Percentiles rank a stretch among this genome's conserved stretches.
Evolutionary conservation across 2,113 vertebrate species (phyloP).

Genomic region (Stictonetta naevosa): DNA sequence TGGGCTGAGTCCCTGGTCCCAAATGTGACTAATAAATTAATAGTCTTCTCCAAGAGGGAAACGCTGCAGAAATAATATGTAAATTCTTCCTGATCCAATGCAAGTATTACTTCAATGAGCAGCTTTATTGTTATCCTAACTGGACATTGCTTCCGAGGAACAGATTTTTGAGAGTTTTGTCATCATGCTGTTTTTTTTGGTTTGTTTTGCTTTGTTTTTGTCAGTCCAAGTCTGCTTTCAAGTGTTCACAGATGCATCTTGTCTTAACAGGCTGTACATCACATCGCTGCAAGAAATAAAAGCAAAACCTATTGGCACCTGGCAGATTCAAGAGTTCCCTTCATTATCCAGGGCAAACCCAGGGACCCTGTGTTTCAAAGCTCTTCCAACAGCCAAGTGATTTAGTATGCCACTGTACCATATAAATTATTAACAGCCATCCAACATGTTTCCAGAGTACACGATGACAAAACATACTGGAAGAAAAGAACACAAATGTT

Average conservation of each 20-base stretch:
- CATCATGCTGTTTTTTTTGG: neutral
- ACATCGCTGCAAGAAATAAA: neutral
- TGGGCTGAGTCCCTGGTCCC: neutral
- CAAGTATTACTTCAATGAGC: neutral
- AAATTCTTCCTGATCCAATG: neutral
- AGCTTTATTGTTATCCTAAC: neutral
- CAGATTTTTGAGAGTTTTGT: neutral
- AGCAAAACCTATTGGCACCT: neutral
- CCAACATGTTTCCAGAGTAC: constrained; percentile 6
- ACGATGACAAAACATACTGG: neutral
- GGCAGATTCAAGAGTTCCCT: neutral
- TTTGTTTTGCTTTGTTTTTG: neutral
- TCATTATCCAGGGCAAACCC: neutral
- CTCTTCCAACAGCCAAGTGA: neutral
- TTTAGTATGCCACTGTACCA: neutral
- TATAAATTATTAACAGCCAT: constrained; percentile 42
- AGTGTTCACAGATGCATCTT: neutral
- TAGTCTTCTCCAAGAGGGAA: neutral
- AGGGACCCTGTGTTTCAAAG: neutral
- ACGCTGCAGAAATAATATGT: neutral
- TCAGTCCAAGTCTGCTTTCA: neutral
- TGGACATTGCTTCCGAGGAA: neutral
- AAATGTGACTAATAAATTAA: neutral
- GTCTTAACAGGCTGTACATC: neutral
- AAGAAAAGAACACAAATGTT: neutral